Evolutionary conservation across 2,113 vertebrate genomes (phyloP).

Genomic region (Morone saxatilis): DNA sequence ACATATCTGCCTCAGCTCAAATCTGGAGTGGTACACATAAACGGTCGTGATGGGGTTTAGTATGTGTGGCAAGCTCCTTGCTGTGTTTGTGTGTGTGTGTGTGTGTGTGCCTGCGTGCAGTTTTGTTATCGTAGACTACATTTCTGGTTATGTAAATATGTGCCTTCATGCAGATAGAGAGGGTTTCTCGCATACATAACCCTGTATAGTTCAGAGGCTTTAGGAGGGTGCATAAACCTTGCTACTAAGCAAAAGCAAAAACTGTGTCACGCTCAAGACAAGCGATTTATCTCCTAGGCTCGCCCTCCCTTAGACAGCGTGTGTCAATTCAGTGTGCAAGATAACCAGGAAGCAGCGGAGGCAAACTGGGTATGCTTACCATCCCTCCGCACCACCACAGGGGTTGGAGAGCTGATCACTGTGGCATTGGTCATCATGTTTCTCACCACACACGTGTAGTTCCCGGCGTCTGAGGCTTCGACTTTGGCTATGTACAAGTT

Average conservation of each 20-base stretch:
- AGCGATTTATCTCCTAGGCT: conserved; percentile 60
- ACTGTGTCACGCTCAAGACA: conserved; percentile 63
- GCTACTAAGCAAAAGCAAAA: conserved; percentile 67
- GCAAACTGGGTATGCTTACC: conserved; percentile 78
- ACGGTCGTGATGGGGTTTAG: conserved; percentile 49
- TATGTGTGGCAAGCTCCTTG: conserved; percentile 33
- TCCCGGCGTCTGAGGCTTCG: conserved; percentile 88
- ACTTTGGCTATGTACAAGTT: conserved; percentile 92
- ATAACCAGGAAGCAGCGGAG: conserved; percentile 48
- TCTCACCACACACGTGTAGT: conserved; percentile 89
- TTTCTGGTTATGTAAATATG: conserved; percentile 66
- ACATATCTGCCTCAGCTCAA: conserved; percentile 57
- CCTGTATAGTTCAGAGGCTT: conserved; percentile 45
- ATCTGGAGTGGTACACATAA: conserved; percentile 56
- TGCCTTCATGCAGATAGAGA: conserved; percentile 50
- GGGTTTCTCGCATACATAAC: conserved; percentile 47
- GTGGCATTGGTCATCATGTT: conserved; percentile 84
- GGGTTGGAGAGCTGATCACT: conserved; percentile 85
- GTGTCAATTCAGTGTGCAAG: conserved; percentile 46
- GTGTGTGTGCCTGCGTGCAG: conserved; percentile 20
- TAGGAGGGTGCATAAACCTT: conserved; percentile 29
- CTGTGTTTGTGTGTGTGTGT: conserved; percentile 25
- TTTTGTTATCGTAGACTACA: conserved; percentile 31
- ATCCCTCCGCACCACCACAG: conserved; percentile 87
- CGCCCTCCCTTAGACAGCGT: conserved; percentile 1